phyloP scores from a whole-genome alignment of 2,113 vertebrate species.

The Orcinus orca region DNA sequence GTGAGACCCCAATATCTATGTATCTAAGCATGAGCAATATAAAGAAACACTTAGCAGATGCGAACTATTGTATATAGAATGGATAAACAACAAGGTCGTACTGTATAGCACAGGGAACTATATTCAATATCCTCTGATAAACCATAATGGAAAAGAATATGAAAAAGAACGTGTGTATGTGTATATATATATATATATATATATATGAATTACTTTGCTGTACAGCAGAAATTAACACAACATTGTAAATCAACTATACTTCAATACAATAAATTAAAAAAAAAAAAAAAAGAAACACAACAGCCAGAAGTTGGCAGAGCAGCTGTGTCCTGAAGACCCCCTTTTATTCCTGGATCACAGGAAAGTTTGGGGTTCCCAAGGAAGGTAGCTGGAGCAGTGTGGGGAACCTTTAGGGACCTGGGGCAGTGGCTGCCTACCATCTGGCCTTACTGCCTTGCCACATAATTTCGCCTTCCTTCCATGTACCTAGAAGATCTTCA shows the following conservation, averaged over 20 bases:
- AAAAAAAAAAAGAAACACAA: background rate
- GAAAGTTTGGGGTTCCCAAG: background rate
- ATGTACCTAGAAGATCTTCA: background rate
- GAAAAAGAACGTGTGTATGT: background rate
- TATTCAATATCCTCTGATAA: background rate
- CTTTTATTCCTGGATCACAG: background rate
- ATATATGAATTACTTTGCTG: background rate
- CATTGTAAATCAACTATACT: background rate
- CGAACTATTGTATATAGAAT: background rate
- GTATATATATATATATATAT: background rate
- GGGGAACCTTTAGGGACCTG: background rate
- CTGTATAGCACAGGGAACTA: background rate
- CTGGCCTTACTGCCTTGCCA: background rate
- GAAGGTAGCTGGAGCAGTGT: background rate
- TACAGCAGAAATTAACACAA: background rate
- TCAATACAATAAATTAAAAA: background rate
- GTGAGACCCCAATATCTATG: background rate
- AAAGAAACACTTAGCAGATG: background rate
- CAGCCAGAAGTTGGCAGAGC: background rate
- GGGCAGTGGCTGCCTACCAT: background rate
- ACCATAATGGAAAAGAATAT: background rate
- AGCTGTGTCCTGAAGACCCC: background rate
- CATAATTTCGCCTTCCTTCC: background rate
- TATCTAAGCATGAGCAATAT: background rate
- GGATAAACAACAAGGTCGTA: background rate